These are phyloP conservation scores for Nixonia krombeini DNA, from an alignment of 1,140 invertebrate genomes.

Conservation along the genomic window DNA sequence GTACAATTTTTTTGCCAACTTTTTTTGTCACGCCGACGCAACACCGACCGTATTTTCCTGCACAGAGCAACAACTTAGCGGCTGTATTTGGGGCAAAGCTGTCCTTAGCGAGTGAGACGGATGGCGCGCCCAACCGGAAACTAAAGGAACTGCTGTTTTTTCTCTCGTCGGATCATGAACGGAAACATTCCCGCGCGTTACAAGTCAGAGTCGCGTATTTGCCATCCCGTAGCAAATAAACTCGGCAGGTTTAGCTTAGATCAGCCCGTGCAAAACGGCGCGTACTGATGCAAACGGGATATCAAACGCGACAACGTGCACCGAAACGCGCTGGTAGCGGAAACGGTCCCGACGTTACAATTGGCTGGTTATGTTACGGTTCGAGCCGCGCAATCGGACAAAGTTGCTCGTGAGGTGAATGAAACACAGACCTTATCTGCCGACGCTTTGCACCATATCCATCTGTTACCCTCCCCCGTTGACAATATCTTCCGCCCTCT, in stretches of 20 bases:
- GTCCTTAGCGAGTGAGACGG: slow-evolving; percentile 39
- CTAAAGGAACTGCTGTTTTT: slow-evolving; percentile 22
- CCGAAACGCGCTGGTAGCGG: slow-evolving; percentile 28
- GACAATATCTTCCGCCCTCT: slow-evolving; percentile 21
- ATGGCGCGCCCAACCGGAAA: slow-evolving; percentile 31
- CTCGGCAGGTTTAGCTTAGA: slow-evolving; percentile 33
- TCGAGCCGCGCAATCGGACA: slow-evolving; percentile 21
- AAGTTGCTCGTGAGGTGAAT: slow-evolving; percentile 31
- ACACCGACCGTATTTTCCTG: slow-evolving; percentile 15
- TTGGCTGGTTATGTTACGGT: slow-evolving; percentile 42
- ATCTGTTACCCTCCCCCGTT: slow-evolving; percentile 28
- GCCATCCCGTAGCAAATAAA: slow-evolving; percentile 25
- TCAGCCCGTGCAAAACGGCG: slow-evolving; percentile 30
- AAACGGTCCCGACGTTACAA: slow-evolving; percentile 38
- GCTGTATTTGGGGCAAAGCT: no score
- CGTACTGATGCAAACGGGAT: slow-evolving; percentile 36
- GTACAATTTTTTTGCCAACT: no score
- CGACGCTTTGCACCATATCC: slow-evolving; percentile 25
- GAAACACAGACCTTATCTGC: slow-evolving; percentile 35
- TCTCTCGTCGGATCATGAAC: no score
- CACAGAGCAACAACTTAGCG: slow-evolving; percentile 19
- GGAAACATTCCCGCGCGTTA: no score
- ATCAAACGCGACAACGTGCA: slow-evolving; percentile 31
- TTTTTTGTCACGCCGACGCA: no score
- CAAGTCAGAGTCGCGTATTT: slow-evolving; percentile 26